phyloP scores from a whole-genome alignment of 2,797 vertebrate genomes.

The Sebastes variabilis region DNA sequence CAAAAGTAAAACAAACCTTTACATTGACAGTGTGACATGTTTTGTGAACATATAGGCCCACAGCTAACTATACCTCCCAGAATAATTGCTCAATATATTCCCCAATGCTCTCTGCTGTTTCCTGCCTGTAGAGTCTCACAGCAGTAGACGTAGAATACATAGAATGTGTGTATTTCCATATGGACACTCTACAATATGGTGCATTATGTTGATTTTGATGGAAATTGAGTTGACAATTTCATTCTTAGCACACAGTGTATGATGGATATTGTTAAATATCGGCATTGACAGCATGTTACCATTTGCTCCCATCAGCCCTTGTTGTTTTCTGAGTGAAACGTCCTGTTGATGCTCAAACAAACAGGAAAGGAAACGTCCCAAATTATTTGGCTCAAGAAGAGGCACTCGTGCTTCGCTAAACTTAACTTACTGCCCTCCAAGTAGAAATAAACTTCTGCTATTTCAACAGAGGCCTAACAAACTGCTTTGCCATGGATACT shows the following conservation, averaged over 20 bases:
- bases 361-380: neutral
- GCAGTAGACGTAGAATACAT: conserved; percentile 22
- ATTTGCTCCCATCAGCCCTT: neutral
- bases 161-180: conserved; percentile 12
- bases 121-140: conserved; percentile 47
- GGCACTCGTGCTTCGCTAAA: neutral
- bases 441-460: neutral
- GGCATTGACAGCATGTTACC: neutral
- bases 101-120: conserved; percentile 35
- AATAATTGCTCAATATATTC: conserved; percentile 62
- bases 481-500: neutral
- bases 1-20: conserved; percentile 52
- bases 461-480: neutral
- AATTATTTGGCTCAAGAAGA: neutral
- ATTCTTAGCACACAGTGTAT: neutral
- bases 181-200: neutral
- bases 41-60: conserved; percentile 41
- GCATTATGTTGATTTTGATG: neutral
- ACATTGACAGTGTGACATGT: conserved; percentile 56
- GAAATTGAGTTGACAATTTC: neutral
- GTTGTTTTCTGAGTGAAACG: neutral
- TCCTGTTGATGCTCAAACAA: neutral
- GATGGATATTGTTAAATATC: neutral
- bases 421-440: neutral
- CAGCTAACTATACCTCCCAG: conserved; percentile 47